A percentile compares a stretch with the other conserved stretches of the same genome.
These are phyloP conservation scores for Athene noctua DNA, from an alignment of 2,113 vertebrate genomes.

Conservation along the genomic window DNA sequence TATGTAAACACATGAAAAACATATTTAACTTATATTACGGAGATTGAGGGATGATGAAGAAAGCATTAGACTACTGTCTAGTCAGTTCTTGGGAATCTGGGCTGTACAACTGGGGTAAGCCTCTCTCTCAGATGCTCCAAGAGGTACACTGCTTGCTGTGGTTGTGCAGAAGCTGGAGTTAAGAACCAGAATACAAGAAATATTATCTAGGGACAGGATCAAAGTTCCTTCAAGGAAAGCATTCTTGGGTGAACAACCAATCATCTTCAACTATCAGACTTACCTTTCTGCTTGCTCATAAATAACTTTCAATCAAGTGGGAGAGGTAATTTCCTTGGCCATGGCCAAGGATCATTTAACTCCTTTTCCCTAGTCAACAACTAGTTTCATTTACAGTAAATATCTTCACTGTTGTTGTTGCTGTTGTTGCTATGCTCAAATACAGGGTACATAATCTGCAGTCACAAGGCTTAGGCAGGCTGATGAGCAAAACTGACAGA, in stretches of 20 bases:
- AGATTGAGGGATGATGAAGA: background rate
- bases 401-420: background rate
- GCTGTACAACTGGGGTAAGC: background rate
- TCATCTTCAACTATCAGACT: background rate
- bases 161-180: background rate
- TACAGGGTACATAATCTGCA: rapidly evolving
- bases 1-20: background rate
- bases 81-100: background rate
- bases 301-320: background rate
- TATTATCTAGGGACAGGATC: background rate
- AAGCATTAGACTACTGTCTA: background rate
- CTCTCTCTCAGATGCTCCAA: background rate
- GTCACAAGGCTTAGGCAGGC: background rate
- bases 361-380: background rate
- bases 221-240: background rate
- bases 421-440: background rate
- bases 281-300: background rate
- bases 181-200: background rate
- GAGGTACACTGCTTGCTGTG: background rate
- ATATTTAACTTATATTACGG: background rate
- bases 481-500: background rate
- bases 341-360: background rate
- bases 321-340: background rate
- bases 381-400: background rate
- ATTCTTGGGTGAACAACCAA: background rate